Evolutionary conservation across 2,888 invertebrate genomes (phyloP).

Genomic region (Marronus borbonicus): DNA sequence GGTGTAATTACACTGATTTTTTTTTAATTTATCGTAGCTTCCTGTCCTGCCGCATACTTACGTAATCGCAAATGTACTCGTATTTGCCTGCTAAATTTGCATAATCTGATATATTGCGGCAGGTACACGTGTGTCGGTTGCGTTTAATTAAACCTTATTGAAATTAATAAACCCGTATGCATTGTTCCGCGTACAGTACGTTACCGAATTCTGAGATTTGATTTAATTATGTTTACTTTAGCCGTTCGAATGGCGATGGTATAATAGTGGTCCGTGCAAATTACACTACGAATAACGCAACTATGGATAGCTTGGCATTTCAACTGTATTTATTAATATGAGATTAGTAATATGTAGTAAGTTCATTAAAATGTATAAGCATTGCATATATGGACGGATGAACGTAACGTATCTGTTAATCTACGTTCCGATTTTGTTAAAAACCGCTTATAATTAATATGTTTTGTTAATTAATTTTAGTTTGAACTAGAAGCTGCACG

Average conservation of each 20-base stretch:
- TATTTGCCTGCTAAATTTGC: conserved; percentile 22
- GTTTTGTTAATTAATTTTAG: no score
- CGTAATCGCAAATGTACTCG: neutral
- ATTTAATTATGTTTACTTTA: conserved; percentile 26
- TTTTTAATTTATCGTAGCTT: conserved; percentile 2
- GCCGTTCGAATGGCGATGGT: neutral
- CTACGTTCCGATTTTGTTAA: no score
- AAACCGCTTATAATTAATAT: no score
- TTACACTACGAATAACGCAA: neutral
- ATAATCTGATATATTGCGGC: conserved; percentile 31
- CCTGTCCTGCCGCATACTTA: neutral
- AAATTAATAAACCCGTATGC: conserved; percentile 28
- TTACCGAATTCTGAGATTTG: conserved; percentile 7
- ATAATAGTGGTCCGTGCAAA: neutral
- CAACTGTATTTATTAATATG: neutral
- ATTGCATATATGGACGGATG: no score
- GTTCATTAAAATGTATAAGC: neutral
- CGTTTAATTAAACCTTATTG: conserved; percentile 39
- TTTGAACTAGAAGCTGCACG: no score
- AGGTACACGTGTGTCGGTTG: conserved; percentile 30
- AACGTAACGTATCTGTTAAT: no score
- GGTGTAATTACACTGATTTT: neutral
- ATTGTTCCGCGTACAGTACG: neutral
- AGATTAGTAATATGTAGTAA: neutral
- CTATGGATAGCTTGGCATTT: neutral